Base-by-base conservation (phyloP, 2,888 invertebrate species). In the Keiferia lycopersicella region DNA sequence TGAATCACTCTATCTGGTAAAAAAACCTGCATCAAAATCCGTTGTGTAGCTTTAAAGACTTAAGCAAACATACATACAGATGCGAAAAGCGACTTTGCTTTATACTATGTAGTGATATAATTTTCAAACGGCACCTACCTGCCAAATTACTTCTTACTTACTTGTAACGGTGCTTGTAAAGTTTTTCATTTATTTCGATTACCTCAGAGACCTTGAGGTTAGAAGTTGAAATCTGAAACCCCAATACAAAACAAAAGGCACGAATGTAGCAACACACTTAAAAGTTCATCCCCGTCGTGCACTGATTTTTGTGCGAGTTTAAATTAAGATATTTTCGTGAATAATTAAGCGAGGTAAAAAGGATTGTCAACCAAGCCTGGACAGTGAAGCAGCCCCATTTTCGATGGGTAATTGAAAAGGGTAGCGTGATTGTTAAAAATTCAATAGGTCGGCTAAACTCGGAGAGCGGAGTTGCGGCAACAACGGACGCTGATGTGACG, bases 381-480 rank as follows among this genome's bases (percentile, higher is more conserved):
- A 88, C 88, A 88, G 87, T 74, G 78, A 83, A 82, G 81, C 86
- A 84, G 82, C 84, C 87, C 88, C 82, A 84, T 85, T 88, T 87
- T 82, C 86, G 80, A 84, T 86, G 85, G 80, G 81, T 90, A 91
- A 91, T 90, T 91, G 91, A 91, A 89, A 89, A 90, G 91, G 91
- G 91, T 91, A 83, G 79, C 77, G 73, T 70, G 71, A 69, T 78
- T 73, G 81, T 91, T 84, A 91, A 91, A 87, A 87, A 91, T 91
- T 91, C 88, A 91, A 79, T 75, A 80, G 82, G 74, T 77, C 77
- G 81, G 81, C 61, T 84, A 82, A 83, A 85, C 79, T 86, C 69
- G 67, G 69, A 70, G 74, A 22, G 60, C 73, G 22, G 16, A 10
- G 59, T 73, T 71, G 75, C 61, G 73, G 73, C 67, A 69, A 65